Evolutionary conservation across 2,797 vertebrate genomes (phyloP), one percentile per base, ranked within the genome.

Genomic region (Discoglossus pictus): DNA sequence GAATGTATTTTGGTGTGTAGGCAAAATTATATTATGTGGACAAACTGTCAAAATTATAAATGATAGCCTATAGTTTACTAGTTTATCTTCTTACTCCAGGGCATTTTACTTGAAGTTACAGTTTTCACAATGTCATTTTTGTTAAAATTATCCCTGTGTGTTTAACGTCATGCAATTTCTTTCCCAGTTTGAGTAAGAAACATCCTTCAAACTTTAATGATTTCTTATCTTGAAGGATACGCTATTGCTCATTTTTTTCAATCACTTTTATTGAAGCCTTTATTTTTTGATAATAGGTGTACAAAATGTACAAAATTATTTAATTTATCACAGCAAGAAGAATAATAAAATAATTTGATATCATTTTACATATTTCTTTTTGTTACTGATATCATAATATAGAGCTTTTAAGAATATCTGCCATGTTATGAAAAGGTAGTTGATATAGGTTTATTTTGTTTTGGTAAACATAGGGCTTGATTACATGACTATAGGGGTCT

Each of bases 11-110:
- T 40, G 31, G 34, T 42, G 35, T 39, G 17, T 47, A 36, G 27
- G 60, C 27, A 64, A 70, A 50, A 54, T 58, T 18, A 51, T 63
- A 63, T 70, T 63, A 55, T 44, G 18, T 31, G 20, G 51, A 58
- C 60, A 39, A 36, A 27, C 52, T 44, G 68, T 63, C 68, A 70
- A 9, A 21, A 18, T 70, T 56, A 70, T 50, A 70, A 63, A 70
- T 70, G 68, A 42, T 39, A 44, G 52, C 13, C 17, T 48, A 38
- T 43, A 35, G 60, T 24, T 58, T 50, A 58, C 52, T 36, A 50
- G 52, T 63, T 70, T 70, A 70, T 40, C 35, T 39, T 23, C 15
- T 64, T 52, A 63, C 60, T 54, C 23, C 24, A 10, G 36, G 68
- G 60, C 60, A 70, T 70, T 70, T 18, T 18, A 40, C 21, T 70